These are phyloP conservation scores for Imbricaverruca yamaguchii DNA, from an alignment of 2,888 invertebrate genomes.

Conservation along the genomic window DNA sequence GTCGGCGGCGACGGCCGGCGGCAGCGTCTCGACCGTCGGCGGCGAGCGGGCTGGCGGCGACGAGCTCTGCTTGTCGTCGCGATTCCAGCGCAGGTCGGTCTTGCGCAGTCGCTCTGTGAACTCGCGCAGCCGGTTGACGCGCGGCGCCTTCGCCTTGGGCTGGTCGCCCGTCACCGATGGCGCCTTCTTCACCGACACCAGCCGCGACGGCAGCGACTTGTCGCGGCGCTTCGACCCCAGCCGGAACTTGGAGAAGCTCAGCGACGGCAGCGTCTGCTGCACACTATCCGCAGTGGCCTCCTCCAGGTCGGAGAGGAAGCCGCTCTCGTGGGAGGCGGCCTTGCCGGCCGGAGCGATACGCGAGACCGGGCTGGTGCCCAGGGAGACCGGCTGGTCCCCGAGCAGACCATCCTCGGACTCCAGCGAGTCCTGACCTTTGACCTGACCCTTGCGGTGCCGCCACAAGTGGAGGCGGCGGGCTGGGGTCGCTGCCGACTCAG, in stretches of 20 bases:
- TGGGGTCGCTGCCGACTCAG: background rate
- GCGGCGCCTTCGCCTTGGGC: background rate
- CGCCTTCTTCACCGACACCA: background rate
- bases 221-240: background rate
- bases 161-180: background rate
- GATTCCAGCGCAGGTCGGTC: background rate
- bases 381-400: background rate
- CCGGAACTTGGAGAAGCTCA: constrained; percentile 7
- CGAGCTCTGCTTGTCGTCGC: background rate
- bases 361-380: background rate
- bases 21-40: no score
- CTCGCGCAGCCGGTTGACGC: background rate
- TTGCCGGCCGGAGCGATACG: background rate
- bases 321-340: constrained; percentile 2
- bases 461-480: background rate
- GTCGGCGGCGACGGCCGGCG: no score
- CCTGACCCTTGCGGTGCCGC: background rate
- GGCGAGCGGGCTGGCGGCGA: no score
- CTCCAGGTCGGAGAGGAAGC: constrained; percentile 8
- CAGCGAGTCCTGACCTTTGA: background rate
- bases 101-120: background rate
- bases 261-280: background rate
- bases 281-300: background rate
- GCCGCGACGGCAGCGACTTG: background rate
- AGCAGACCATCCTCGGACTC: background rate